A percentile compares a stretch with the other conserved stretches of the same genome.
Evolutionary conservation across 2,888 invertebrate genomes (phyloP).

Genomic region (Carcina quercana): DNA sequence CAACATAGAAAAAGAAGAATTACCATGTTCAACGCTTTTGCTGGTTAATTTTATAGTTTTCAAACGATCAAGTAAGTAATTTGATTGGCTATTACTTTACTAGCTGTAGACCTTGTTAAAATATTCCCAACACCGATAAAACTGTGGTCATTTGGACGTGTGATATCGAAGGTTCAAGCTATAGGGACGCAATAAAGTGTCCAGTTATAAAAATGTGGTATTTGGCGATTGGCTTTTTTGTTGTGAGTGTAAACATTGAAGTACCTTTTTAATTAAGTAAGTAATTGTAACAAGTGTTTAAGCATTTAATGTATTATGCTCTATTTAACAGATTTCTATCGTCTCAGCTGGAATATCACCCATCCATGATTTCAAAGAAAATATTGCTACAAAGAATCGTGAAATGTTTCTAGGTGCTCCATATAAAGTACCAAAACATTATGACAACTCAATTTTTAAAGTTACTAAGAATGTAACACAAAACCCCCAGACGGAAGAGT

Average conservation of each 20-base stretch:
- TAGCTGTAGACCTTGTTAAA: constrained; percentile 1
- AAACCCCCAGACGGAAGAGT: constrained; percentile 58
- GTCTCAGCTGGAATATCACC: constrained; percentile 53
- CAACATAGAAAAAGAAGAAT: constrained; percentile 54
- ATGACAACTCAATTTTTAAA: constrained; percentile 49
- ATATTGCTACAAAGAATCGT: constrained; percentile 30
- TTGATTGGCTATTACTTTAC: constrained; percentile 5
- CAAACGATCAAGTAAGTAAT: no score
- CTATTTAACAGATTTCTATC: constrained; percentile 25
- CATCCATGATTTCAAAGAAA: constrained; percentile 51
- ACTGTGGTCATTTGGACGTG: not conserved
- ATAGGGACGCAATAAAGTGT: no score
- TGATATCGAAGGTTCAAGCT: no score
- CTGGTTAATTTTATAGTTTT: no score
- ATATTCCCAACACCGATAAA: not conserved
- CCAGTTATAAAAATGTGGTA: no score
- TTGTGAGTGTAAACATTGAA: no score
- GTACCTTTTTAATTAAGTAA: no score
- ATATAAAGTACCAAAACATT: constrained; percentile 48
- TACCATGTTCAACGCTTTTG: constrained; percentile 59
- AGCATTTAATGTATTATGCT: not conserved
- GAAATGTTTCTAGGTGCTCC: constrained; percentile 44
- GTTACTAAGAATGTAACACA: constrained; percentile 58
- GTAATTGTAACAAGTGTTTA: no score
- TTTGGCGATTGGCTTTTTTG: no score